Evolutionary conservation across 2,113 vertebrate genomes (phyloP).

Genomic region (Grus americana): DNA sequence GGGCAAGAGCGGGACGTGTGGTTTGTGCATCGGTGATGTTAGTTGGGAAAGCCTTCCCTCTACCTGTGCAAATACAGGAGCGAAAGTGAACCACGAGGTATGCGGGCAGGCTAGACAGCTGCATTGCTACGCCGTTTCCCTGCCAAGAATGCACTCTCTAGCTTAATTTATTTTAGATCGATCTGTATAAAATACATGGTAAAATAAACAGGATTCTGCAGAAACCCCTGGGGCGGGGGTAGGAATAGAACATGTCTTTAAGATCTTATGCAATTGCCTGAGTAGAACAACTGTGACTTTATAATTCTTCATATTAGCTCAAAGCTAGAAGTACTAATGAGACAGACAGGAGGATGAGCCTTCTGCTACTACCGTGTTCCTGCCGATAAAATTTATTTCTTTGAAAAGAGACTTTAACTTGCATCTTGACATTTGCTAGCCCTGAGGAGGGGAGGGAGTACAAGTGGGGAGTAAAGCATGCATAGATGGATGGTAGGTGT

Average conservation of each 20-base stretch:
- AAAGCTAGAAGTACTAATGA: neutral
- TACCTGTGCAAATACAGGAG: neutral
- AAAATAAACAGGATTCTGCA: neutral
- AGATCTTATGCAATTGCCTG: neutral
- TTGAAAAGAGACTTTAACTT: neutral
- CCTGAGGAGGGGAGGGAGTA: neutral
- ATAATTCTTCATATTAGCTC: neutral
- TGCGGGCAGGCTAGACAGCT: neutral
- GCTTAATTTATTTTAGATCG: neutral
- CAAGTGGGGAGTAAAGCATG: neutral
- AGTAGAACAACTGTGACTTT: neutral
- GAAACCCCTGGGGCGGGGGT: neutral
- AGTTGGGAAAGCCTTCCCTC: neutral
- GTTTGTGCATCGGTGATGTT: accelerated
- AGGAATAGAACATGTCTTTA: neutral
- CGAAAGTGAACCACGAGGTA: neutral
- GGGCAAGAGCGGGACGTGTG: neutral
- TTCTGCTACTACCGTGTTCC: neutral
- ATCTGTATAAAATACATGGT: neutral
- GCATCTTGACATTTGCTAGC: accelerated
- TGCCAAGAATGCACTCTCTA: neutral
- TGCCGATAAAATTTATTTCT: neutral
- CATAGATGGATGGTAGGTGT: accelerated
- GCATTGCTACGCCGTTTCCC: neutral
- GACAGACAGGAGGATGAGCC: neutral